Evolutionary conservation across 2,888 invertebrate species (phyloP), one percentile per base, ranked within the genome.

Genomic region (Lasius platythorax): DNA sequence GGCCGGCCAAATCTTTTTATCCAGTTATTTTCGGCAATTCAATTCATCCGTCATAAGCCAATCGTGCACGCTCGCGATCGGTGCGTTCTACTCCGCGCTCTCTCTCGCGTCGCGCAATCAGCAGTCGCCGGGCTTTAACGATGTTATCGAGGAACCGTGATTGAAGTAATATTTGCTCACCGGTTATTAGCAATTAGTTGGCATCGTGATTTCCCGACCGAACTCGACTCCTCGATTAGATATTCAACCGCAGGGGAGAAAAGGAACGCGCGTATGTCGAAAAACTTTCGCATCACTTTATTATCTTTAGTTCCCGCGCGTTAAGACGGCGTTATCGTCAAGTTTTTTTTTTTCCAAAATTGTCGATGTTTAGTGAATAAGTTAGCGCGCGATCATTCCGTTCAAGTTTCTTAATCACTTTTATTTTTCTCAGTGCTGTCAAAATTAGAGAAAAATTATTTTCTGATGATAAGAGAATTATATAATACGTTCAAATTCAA

Each of bases 171-270:
- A 89, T 91, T 90, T 88, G 89, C 88, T 82, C 84, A 83, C 58
- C 82, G 88, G 89, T 89, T 89, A 89, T 91, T 87, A 90, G 85
- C 89, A 91, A 90, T 90, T 90, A 91, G 70, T 67, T 66, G 91
- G 84, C 85, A 75, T 89, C 86, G 83, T 61, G 75, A 81, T 70
- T 86, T 73, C 86, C 83, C 82, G 74, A 56, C 56, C 81, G 73
- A 75, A 76, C 68, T 12, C 83, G 84, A 68, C 84, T 89, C 82
- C 79, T 85, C 82, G 82, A 86, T 87, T 61, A 33, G 79, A 79
- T 73, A 79, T 73, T 63, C 46, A 61, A 12, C 23, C 40, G 30
- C 23, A 28, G 4, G 43, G n/a, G 33, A 9, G 11, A 2, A 9
- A 61, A 46, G 37, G 46, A 33, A 61, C 18, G n/a, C 46, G 23